Evolutionary conservation across 2,113 vertebrate genomes (phyloP).

Genomic region (Brachyhypopomus occidentalis): DNA sequence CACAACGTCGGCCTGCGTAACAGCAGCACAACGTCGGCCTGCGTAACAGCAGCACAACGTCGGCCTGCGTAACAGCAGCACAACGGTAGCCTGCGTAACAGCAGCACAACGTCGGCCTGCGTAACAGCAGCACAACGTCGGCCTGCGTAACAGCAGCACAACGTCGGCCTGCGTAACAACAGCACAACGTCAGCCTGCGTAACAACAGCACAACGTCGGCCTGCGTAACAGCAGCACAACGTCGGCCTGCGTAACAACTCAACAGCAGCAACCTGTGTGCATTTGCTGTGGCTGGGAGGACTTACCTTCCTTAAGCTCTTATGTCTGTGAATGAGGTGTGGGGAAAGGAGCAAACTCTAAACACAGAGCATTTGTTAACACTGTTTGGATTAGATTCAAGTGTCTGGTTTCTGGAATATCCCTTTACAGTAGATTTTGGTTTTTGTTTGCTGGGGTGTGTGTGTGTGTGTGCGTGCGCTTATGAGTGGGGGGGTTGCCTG

Average conservation of each 20-base stretch:
- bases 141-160: no score
- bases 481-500: background rate
- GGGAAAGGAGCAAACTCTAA: background rate
- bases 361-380: background rate
- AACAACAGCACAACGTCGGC: no score
- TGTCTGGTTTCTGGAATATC: background rate
- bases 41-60: no score
- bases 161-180: no score
- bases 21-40: no score
- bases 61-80: background rate
- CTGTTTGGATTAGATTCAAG: background rate
- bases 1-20: no score
- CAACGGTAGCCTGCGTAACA: no score
- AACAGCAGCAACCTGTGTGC: background rate
- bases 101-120: no score
- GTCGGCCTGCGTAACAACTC: no score
- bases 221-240: no score
- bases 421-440: constrained; percentile 5
- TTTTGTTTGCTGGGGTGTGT: constrained; percentile 10
- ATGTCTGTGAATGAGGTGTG: background rate
- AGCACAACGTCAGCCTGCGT: no score
- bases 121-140: no score
- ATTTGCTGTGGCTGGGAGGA: background rate
- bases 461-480: background rate
- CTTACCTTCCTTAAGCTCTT: background rate